phyloP scores from a whole-genome alignment of 2,113 vertebrate genomes.

The Mastomys natalensis region DNA sequence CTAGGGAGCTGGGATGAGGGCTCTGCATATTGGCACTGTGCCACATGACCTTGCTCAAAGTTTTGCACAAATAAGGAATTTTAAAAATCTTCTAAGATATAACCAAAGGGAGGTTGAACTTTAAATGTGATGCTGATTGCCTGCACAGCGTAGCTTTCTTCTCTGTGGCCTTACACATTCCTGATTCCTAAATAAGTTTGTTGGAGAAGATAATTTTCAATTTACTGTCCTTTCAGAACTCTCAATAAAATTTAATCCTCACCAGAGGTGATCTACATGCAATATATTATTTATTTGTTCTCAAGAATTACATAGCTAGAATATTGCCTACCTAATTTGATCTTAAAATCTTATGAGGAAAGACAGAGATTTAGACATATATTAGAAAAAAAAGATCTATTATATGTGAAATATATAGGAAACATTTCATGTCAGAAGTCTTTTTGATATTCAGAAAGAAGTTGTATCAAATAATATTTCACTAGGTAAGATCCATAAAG shows the following conservation, averaged over 20 bases:
- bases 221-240: not conserved
- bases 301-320: not conserved
- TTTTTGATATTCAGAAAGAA: not conserved
- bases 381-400: not conserved
- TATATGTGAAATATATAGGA: not conserved
- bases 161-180: not conserved
- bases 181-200: not conserved
- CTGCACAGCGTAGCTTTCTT: not conserved
- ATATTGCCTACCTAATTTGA: not conserved
- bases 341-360: not conserved
- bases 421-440: not conserved
- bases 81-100: not conserved
- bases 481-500: not conserved
- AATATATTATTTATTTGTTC: not conserved
- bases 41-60: constrained; percentile 52
- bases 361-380: not conserved
- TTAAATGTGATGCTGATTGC: not conserved
- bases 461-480: not conserved
- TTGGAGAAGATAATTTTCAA: not conserved
- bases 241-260: not conserved
- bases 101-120: not conserved
- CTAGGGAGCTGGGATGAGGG: constrained; percentile 17
- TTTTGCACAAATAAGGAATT: constrained; percentile 27
- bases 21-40: constrained; percentile 43
- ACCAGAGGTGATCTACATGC: not conserved